Evolutionary conservation across 1,140 invertebrate genomes (phyloP).

Genomic region (Diuraphis noxia): DNA sequence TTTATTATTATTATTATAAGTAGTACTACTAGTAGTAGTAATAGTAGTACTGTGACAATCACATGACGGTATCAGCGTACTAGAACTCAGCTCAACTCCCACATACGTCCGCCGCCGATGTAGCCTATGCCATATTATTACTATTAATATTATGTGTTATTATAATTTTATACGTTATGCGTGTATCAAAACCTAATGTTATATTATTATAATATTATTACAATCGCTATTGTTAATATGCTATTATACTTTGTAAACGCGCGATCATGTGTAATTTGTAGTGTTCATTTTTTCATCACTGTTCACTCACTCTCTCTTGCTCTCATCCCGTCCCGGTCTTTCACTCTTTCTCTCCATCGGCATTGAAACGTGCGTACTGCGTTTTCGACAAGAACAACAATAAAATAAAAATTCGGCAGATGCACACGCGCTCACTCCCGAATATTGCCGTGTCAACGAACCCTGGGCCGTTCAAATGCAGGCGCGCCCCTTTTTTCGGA

Average conservation of each 20-base stretch:
- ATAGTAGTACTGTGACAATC: neutral
- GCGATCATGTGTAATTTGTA: neutral
- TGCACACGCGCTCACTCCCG: neutral
- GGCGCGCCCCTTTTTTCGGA: conserved; percentile 45
- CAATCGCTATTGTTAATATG: neutral
- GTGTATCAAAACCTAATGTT: neutral
- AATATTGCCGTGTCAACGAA: conserved; percentile 48
- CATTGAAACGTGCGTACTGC: conserved; percentile 7
- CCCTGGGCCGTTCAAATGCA: conserved; percentile 26
- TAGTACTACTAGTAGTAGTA: neutral
- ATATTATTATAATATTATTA: neutral
- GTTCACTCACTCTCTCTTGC: neutral
- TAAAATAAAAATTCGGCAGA: conserved; percentile 44
- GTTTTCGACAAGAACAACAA: conserved; percentile 24
- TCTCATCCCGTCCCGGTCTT: neutral
- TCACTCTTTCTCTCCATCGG: conserved; percentile 35
- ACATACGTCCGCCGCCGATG: neutral
- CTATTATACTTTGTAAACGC: neutral
- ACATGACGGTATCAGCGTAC: neutral
- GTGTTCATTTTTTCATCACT: neutral
- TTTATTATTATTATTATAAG: neutral
- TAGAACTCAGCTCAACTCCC: neutral
- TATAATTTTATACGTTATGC: neutral
- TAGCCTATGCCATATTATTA: neutral
- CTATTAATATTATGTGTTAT: neutral